A percentile compares a stretch with the other conserved stretches of the same genome.
These are phyloP conservation scores for Telmatochromis sp. DNA, from an alignment of 2,113 vertebrate species.

Conservation along the genomic window DNA sequence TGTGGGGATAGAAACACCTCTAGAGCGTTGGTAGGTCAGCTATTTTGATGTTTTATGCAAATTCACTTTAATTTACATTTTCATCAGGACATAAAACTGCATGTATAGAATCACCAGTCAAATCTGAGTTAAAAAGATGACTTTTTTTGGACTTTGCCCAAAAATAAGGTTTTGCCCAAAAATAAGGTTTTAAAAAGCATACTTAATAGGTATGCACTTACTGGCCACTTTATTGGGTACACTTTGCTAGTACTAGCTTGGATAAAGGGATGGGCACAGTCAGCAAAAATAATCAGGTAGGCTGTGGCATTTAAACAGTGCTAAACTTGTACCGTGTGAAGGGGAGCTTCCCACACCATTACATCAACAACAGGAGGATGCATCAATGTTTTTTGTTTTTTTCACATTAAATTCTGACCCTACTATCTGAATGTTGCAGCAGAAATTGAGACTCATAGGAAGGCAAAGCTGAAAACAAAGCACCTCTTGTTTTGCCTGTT, in stretches of 20 bases:
- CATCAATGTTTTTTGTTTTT: neutral
- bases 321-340: neutral
- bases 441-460: neutral
- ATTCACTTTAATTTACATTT: neutral
- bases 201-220: neutral
- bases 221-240: neutral
- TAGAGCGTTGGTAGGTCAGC: neutral
- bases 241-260: neutral
- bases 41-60: neutral
- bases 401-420: neutral
- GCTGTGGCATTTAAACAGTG: neutral
- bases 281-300: neutral
- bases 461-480: neutral
- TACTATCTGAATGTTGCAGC: neutral
- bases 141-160: neutral
- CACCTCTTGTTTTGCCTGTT: neutral
- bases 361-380: neutral
- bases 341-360: neutral
- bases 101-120: neutral
- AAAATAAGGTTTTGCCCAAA: neutral
- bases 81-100: neutral
- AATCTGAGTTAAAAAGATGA: neutral
- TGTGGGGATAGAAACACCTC: neutral
- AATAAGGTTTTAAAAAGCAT: neutral
- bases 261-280: neutral